Conservation (phyloP, 1,140 invertebrate species). For the Heliconius congener region DNA sequence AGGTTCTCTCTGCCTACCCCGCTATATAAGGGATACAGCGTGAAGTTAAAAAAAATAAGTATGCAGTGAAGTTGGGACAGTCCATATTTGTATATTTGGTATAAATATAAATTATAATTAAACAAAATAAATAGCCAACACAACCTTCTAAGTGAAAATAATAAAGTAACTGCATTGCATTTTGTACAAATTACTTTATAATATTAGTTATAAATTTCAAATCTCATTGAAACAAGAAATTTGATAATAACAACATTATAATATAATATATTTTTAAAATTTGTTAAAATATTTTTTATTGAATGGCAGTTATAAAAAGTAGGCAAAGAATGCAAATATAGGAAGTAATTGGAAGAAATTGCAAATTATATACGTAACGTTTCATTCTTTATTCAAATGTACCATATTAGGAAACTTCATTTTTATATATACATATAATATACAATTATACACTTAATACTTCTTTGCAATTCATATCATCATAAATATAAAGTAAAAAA, state of each 20-base stretch:
- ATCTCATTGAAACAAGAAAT: background rate
- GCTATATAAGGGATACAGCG: too few species aligned
- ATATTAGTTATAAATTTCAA: background rate
- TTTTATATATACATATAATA: conserved; percentile 25
- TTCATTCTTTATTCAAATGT: conserved; percentile 12
- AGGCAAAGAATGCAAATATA: background rate
- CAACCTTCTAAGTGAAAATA: conserved; percentile 63
- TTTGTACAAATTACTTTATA: conserved; percentile 32
- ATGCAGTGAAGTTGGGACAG: conserved; percentile 40
- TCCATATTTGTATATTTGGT: conserved; percentile 59
- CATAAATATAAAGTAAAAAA: background rate
- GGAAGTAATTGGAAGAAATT: background rate
- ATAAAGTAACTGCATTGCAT: conserved; percentile 54
- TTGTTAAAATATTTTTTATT: background rate
- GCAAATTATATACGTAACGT: background rate
- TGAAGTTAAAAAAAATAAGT: conserved; percentile 18
- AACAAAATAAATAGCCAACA: conserved; percentile 79
- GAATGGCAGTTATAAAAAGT: background rate
- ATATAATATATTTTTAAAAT: background rate
- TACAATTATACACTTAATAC: conserved; percentile 4
- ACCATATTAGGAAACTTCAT: conserved; percentile 2
- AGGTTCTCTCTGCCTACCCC: too few species aligned
- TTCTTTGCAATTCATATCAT: background rate
- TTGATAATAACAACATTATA: background rate
- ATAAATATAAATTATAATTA: conserved; percentile 75